Conservation (phyloP, 2,888 invertebrate species). For the Candidula unifasciata region DNA sequence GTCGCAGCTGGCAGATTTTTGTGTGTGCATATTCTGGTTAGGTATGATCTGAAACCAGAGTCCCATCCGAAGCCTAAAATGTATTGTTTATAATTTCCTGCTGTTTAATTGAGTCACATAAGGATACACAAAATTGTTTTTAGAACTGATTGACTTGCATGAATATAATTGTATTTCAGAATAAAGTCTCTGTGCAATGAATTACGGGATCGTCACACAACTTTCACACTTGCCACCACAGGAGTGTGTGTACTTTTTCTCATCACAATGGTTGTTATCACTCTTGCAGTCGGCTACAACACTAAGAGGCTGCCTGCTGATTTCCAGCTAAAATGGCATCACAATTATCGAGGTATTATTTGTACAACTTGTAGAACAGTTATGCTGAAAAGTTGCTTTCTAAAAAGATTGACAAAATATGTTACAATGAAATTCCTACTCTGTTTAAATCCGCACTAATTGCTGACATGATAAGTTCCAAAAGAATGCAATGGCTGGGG, state of each 20-base stretch:
- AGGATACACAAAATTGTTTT: no score
- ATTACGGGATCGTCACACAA: slow-evolving; percentile 38
- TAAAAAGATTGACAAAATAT: no score
- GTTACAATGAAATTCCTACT: no score
- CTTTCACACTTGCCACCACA: slow-evolving; percentile 13
- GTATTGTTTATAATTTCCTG: no score
- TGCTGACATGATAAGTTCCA: no score
- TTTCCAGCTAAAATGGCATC: neutral
- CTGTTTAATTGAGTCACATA: no score
- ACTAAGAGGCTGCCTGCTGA: neutral
- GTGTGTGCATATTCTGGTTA: neutral
- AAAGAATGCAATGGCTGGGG: no score
- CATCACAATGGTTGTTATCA: slow-evolving; percentile 32
- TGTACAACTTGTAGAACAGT: neutral
- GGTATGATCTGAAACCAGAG: neutral
- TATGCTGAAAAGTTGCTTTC: no score
- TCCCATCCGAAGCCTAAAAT: no score
- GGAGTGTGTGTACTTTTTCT: slow-evolving; percentile 30
- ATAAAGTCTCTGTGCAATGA: slow-evolving; percentile 24
- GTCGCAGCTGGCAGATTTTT: neutral
- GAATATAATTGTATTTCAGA: slow-evolving; percentile 7
- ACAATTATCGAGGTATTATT: slow-evolving; percentile 19
- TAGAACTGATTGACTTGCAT: neutral
- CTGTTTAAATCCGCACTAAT: no score
- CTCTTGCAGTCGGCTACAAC: slow-evolving; percentile 40